Evolutionary conservation across 2,113 vertebrate genomes (phyloP).

Genomic region (Orycteropus afer): DNA sequence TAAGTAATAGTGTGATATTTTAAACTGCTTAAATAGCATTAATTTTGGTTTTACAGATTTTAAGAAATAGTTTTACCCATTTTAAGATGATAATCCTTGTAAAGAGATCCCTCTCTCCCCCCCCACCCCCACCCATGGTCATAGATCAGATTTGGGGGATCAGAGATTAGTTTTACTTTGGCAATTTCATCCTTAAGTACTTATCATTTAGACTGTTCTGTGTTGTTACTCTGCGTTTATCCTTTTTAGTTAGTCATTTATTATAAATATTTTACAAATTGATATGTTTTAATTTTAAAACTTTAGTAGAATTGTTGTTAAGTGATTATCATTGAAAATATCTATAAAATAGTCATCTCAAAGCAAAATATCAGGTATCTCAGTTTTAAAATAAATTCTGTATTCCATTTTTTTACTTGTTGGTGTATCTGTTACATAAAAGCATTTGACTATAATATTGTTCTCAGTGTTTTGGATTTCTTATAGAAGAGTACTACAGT

Average conservation of each 20-base stretch:
- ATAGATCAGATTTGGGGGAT: slow-evolving; percentile 38
- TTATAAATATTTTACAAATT: slow-evolving; percentile 26
- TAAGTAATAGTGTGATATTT: slow-evolving; percentile 61
- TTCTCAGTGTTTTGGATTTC: neutral
- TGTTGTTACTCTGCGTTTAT: slow-evolving; percentile 29
- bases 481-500: slow-evolving; percentile 21
- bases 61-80: slow-evolving; percentile 33
- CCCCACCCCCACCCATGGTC: neutral
- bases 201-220: slow-evolving; percentile 6
- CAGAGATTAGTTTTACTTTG: slow-evolving; percentile 50
- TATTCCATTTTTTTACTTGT: neutral
- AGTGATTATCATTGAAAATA: slow-evolving; percentile 35
- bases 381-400: slow-evolving; percentile 40
- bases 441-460: neutral
- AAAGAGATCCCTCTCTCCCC: neutral
- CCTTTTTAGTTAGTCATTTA: slow-evolving; percentile 42
- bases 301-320: neutral
- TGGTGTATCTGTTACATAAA: neutral
- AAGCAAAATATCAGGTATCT: slow-evolving; percentile 3
- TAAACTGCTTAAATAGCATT: slow-evolving; percentile 69
- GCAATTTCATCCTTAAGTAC: slow-evolving; percentile 53
- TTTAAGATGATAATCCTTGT: slow-evolving; percentile 46
- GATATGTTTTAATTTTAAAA: slow-evolving; percentile 40
- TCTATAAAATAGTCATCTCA: neutral
- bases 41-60: slow-evolving; percentile 53